Evolutionary conservation across 2,797 vertebrate genomes (phyloP).

Genomic region (Peromyscus aztecus): DNA sequence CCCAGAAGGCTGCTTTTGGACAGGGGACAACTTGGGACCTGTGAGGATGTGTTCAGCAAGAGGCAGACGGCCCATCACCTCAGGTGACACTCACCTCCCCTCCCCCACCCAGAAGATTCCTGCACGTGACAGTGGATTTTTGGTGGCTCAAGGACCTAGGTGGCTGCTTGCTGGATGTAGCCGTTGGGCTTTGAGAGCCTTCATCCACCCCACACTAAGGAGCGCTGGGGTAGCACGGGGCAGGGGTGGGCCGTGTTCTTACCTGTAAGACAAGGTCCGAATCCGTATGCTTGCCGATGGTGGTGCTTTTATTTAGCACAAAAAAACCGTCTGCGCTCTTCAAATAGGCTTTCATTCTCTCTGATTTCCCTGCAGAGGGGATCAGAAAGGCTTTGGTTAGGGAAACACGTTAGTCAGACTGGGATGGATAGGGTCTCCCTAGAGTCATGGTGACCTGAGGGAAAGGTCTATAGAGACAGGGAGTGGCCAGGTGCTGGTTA

Average conservation of each 20-base stretch:
- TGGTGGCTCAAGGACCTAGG: rapidly evolving
- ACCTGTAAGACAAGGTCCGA: slow-evolving; percentile 91
- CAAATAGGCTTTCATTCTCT: slow-evolving; percentile 88
- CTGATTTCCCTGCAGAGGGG: background rate
- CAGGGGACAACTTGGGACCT: rapidly evolving
- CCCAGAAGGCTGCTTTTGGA: background rate
- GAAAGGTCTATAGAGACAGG: background rate
- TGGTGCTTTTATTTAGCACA: slow-evolving; percentile 86
- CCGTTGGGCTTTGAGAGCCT: background rate
- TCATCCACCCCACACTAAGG: rapidly evolving
- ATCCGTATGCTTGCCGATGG: slow-evolving; percentile 86
- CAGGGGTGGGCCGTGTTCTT: background rate
- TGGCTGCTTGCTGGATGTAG: background rate
- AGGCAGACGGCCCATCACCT: rapidly evolving
- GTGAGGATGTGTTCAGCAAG: rapidly evolving
- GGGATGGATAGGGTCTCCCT: background rate
- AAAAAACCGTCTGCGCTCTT: slow-evolving; percentile 87
- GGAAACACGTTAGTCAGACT: background rate
- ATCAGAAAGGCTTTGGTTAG: background rate
- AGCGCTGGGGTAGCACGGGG: rapidly evolving
- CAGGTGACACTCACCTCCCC: rapidly evolving
- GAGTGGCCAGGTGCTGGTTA: background rate
- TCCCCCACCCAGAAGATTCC: background rate
- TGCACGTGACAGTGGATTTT: rapidly evolving
- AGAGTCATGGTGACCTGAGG: background rate